Base-by-base conservation (phyloP, 1,140 invertebrate genomes). In the Portunus trituberculatus region DNA sequence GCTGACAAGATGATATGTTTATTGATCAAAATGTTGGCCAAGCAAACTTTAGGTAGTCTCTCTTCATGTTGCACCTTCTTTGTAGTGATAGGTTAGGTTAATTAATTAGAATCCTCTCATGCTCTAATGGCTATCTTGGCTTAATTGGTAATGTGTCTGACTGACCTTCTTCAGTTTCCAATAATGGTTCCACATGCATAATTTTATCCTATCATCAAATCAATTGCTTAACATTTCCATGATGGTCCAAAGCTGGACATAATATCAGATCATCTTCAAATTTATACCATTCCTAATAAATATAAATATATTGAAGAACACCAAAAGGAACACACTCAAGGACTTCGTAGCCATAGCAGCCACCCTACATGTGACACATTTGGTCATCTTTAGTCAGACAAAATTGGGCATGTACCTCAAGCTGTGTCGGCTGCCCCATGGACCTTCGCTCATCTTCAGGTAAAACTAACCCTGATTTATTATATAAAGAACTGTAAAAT, bases 361-460 rank as follows among this genome's bases (percentile, higher is more conserved):
- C 32, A 91, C 31, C 28, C 39, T 95, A 12, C 92, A 95, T 82
- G 46, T 95, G 12, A 95, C 94, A 10, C 94, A 95, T 32, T 12
- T 95, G 20, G 91, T 95, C 39, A 45, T 89, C n/a, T 95, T 95
- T 46, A 88, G 91, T 2, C 48, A 95, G 39, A 95, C 94, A 3
- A 88, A 83, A 12, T 7, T 87, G 32, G 94, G 94, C 31, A 8
- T 95, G n/a, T 95, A 95, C 32, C 8, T 95, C 8, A 95, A 95
- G 59, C 14, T 95, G 25, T 92, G 84, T 25, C 45, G 94, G 25
- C 28, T 95, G 20, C 91, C 94, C 29, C 90, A 88, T 4, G 94
- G 94, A 28, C 94, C 94, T 7, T 89, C 94, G 16, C 46, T 95
- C 16, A 95, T 86, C 14, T 95, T 95, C 59, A 95, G 31, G 94